A percentile compares a stretch with the other conserved stretches of the same genome.
Evolutionary conservation across 2,797 vertebrate species (phyloP).

Genomic region (Sarcoramphus papa): DNA sequence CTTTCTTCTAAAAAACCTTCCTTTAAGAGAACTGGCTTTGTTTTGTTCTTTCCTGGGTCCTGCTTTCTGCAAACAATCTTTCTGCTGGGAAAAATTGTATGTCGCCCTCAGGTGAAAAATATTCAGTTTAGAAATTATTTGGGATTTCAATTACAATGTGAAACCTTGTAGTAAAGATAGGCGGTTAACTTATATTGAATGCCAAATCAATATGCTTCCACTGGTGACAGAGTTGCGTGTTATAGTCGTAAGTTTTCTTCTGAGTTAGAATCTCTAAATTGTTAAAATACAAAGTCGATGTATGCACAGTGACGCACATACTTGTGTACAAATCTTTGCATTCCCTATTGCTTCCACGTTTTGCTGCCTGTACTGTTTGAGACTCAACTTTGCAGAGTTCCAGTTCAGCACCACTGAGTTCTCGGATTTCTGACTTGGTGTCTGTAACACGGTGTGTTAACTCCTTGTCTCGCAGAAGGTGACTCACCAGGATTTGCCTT

Average conservation of each 20-base stretch:
- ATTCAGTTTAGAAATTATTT: neutral
- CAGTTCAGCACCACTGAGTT: neutral
- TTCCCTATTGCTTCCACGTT: rapidly evolving
- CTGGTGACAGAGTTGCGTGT: neutral
- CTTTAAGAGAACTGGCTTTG: neutral
- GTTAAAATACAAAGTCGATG: neutral
- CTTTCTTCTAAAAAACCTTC: no score
- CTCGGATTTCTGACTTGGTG: neutral
- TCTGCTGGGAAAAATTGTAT: neutral
- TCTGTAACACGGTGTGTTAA: rapidly evolving
- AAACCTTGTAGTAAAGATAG: rapidly evolving
- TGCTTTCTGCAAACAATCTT: neutral
- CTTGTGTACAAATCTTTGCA: neutral
- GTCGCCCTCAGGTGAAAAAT: neutral
- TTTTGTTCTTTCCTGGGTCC: neutral
- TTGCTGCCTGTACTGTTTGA: neutral
- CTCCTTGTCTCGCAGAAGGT: rapidly evolving
- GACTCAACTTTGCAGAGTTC: neutral
- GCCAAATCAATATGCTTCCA: neutral
- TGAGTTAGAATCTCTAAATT: neutral
- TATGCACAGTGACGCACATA: rapidly evolving
- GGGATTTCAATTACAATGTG: neutral
- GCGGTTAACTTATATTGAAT: rapidly evolving
- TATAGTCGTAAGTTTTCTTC: neutral
- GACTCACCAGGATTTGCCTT: neutral